These are phyloP conservation scores for Kryptopterus vitreolus DNA, from an alignment of 2,797 vertebrate genomes.

Conservation along the genomic window DNA sequence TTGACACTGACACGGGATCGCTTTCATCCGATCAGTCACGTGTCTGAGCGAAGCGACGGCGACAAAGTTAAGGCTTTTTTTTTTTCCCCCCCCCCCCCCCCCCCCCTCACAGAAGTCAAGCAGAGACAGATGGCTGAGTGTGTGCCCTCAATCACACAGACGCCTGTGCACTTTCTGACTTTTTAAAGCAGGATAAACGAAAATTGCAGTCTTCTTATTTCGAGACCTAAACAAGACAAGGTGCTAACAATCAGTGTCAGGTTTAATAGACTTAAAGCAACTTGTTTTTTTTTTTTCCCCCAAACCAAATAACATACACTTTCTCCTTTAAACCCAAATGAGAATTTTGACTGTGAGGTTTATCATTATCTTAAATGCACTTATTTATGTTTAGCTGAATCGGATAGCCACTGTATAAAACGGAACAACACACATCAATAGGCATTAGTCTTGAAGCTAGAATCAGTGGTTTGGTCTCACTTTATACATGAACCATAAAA, in stretches of 20 bases:
- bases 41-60: conserved; percentile 66
- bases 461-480: background rate
- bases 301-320: background rate
- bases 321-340: background rate
- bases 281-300: too few species aligned
- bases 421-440: too few species aligned
- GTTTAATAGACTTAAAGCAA: conserved; percentile 60
- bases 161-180: conserved; percentile 52
- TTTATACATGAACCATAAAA: background rate
- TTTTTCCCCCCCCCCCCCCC: too few species aligned
- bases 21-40: conserved; percentile 76
- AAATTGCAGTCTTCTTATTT: conserved; percentile 55
- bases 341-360: background rate
- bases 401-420: background rate
- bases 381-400: background rate
- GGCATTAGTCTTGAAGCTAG: background rate
- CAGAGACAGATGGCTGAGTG: conserved; percentile 56
- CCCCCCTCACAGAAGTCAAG: conserved; percentile 46
- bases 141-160: conserved; percentile 61
- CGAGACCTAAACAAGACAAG: background rate
- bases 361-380: background rate
- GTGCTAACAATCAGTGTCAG: conserved; percentile 52
- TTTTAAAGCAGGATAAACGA: conserved; percentile 70
- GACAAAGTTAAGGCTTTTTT: conserved; percentile 66
- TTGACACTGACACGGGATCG: conserved; percentile 63